Evolutionary conservation across 2,888 invertebrate species (phyloP), one percentile per base, ranked within the genome.

Genomic region (Cerceris ruficornis): DNA sequence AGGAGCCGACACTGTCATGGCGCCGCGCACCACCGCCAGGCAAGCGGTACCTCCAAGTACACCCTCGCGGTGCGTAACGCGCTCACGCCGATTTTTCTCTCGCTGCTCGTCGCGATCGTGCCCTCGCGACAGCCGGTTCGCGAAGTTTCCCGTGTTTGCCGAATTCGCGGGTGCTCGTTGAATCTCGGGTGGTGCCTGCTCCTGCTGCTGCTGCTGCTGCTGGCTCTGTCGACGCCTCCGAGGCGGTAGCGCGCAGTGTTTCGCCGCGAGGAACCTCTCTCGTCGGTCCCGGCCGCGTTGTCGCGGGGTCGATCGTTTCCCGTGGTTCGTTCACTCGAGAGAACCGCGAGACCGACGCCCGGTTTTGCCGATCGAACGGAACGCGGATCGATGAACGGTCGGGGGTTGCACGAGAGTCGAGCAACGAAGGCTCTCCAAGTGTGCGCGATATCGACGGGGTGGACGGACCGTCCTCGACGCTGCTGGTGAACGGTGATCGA

Each of bases 11-110:
- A 77, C 88, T 91, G 91, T 92, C 91, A 92, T 92, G 92, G 92
- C 92, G 92, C 86, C 91, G 91, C 87, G 90, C 89, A 90, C 89
- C 89, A 89, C 88, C 88, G 89, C 86, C 89, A 89, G 89, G 84
- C 86, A 88, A 89, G 85, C 86, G 85, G 86, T 76, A 81, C 75
- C 83, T 85, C 75, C 74, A 75, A 66, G 75, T 81, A 74, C 83
- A 76, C 64, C 75, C 77, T 81, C 77, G 81, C 86, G 81, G 77
- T 70, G 77, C 67, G 77, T 67, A 62, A 80, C 83, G 69, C 77
- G 75, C 61, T 60, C 76, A 90, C 90, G 90, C 88, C 80, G 61
- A 66, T 76, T 82, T 81, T 82, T 87, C 88, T 88, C 89, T 88
- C 89, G 60, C 59, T 54, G 49, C 57, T 67, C 15, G 7, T 15